A percentile compares a stretch with the other conserved stretches of the same genome.
phyloP scores from a whole-genome alignment of 2,888 invertebrate species.

The Candidula unifasciata region DNA sequence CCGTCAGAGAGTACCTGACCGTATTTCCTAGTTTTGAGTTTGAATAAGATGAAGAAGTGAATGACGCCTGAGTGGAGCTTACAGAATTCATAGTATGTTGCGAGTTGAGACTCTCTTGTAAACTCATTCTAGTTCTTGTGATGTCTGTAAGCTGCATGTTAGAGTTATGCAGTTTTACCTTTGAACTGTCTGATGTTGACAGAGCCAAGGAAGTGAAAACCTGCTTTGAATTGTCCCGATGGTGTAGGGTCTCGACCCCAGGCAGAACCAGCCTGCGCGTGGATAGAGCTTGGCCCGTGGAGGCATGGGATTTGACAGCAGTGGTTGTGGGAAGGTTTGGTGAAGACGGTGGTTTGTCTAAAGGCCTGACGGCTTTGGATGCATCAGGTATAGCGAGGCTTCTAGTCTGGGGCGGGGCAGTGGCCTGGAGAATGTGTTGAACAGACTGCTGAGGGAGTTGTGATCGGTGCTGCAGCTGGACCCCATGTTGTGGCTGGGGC shows the following conservation, averaged over 20 bases:
- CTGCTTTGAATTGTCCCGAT: background rate
- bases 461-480: constrained; percentile 26
- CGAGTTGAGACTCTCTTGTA: constrained; percentile 5
- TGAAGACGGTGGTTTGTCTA: background rate
- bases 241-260: constrained; percentile 11
- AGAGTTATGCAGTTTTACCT: constrained; percentile 24
- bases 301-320: background rate
- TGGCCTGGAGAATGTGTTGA: constrained; percentile 16
- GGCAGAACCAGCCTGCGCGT: constrained; percentile 29
- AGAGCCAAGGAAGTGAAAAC: background rate
- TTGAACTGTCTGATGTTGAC: background rate
- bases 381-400: constrained; percentile 15
- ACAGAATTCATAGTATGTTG: constrained; percentile 20
- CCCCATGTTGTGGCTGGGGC: constrained; percentile 1
- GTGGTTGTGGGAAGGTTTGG: background rate
- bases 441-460: constrained; percentile 31
- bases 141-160: background rate
- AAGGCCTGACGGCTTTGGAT: background rate
- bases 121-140: constrained; percentile 2
- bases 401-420: constrained; percentile 2
- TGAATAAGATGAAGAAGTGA: background rate
- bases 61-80: background rate
- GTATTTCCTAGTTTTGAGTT: constrained; percentile 8
- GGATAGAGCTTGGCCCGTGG: background rate
- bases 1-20: constrained; percentile 33